Percentiles rank a stretch among this genome's conserved stretches.
phyloP scores from a whole-genome alignment of 1,140 invertebrate species.

The Sminthurinus signatus region DNA sequence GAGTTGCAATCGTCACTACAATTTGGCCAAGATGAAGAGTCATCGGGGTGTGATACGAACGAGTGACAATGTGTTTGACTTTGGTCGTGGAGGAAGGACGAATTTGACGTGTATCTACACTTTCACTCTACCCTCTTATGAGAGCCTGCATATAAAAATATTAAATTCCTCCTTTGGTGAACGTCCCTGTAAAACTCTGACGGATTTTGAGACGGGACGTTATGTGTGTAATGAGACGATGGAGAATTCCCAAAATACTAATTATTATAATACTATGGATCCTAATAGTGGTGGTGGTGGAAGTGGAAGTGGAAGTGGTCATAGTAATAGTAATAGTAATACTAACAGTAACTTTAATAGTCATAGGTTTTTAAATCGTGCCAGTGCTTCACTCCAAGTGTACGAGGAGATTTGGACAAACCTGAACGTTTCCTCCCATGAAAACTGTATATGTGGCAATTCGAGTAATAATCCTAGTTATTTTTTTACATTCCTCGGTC shows the following conservation, averaged over 20 bases:
- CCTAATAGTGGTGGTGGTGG: not conserved
- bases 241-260: not conserved
- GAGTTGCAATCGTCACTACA: slow-evolving; percentile 32
- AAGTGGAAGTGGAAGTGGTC: not conserved
- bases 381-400: slow-evolving; percentile 19
- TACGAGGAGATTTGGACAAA: slow-evolving; percentile 38
- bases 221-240: slow-evolving; percentile 46
- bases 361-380: too few species aligned
- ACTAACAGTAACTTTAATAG: too few species aligned
- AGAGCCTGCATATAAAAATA: slow-evolving; percentile 54
- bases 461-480: slow-evolving; percentile 13
- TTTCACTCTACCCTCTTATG: slow-evolving; percentile 53
- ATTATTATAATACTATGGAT: too few species aligned
- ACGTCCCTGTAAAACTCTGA: slow-evolving; percentile 57
- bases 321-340: too few species aligned
- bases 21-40: slow-evolving; percentile 26
- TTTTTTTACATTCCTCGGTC: slow-evolving; percentile 30
- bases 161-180: slow-evolving; percentile 65
- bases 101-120: slow-evolving; percentile 67
- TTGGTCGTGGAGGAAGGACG: slow-evolving; percentile 64
- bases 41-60: slow-evolving; percentile 57
- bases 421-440: slow-evolving; percentile 28
- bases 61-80: slow-evolving; percentile 68
- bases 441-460: slow-evolving; percentile 36
- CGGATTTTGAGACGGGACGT: slow-evolving; percentile 63